Conservation (phyloP, 2,888 invertebrate species). For the Drosophila parthenogenetica region DNA sequence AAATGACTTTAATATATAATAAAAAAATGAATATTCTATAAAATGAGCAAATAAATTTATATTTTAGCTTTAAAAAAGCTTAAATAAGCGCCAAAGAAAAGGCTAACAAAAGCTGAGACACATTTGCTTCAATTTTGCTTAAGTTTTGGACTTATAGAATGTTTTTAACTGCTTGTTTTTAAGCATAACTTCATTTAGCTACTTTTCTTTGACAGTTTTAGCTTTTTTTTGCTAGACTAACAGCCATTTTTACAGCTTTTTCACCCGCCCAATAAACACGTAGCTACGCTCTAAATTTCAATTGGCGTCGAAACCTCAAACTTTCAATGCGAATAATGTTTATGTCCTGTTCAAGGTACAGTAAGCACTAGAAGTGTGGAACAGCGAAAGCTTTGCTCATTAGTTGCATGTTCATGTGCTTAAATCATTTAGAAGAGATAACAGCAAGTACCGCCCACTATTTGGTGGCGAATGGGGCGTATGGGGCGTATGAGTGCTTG, state of each 20-base stretch:
- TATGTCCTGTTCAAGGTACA: conserved; percentile 16
- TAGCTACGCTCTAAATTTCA: conserved; percentile 67
- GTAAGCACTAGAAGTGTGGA: not conserved
- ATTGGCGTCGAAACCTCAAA: conserved; percentile 53
- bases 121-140: too few species aligned
- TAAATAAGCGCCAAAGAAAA: too few species aligned
- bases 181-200: too few species aligned
- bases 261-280: conserved; percentile 41
- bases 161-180: too few species aligned
- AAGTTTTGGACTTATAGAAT: too few species aligned
- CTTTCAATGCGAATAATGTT: conserved; percentile 28
- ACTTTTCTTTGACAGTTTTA: too few species aligned
- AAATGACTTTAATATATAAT: too few species aligned
- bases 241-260: not conserved
- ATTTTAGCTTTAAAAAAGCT: too few species aligned
- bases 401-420: conserved; percentile 74
- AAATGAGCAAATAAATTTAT: too few species aligned
- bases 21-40: too few species aligned
- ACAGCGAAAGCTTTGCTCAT: conserved; percentile 53
- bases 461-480: not conserved
- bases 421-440: conserved; percentile 67
- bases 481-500: not conserved
- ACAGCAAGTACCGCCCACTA: conserved; percentile 37
- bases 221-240: not conserved
- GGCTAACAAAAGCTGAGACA: too few species aligned